These are phyloP conservation scores for Oncorhynchus masou DNA, from an alignment of 2,113 vertebrate species.

Conservation along the genomic window DNA sequence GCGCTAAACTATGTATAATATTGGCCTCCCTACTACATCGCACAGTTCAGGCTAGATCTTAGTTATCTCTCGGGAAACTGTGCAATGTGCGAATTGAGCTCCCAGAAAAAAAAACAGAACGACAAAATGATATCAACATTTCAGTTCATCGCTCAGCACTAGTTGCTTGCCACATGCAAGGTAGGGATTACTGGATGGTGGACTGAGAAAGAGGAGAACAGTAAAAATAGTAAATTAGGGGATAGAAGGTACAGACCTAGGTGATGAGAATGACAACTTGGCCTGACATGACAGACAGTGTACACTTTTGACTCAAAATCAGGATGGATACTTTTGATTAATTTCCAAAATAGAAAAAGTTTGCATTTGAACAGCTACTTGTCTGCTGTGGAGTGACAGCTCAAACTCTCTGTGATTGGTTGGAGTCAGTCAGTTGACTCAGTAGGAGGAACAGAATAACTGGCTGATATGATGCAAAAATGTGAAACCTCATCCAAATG, in stretches of 20 bases:
- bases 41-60: too few species aligned
- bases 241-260: not conserved
- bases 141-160: not conserved
- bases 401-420: slow-evolving; percentile 1
- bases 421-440: not conserved
- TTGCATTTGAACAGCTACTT: not conserved
- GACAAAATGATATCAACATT: too few species aligned
- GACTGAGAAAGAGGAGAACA: not conserved
- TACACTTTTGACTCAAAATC: not conserved
- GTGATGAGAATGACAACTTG: not conserved
- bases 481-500: not conserved
- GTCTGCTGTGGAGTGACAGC: not conserved
- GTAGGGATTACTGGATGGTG: not conserved
- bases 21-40: too few species aligned
- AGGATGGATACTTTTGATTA: not conserved
- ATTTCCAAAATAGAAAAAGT: not conserved
- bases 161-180: not conserved
- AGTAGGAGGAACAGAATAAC: not conserved
- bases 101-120: too few species aligned
- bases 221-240: not conserved
- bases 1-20: too few species aligned
- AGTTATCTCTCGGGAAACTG: too few species aligned
- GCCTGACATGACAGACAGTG: not conserved
- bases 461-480: not conserved
- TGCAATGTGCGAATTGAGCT: too few species aligned